Conservation (phyloP, 2,113 vertebrate species). For the Siniperca chuatsi region DNA sequence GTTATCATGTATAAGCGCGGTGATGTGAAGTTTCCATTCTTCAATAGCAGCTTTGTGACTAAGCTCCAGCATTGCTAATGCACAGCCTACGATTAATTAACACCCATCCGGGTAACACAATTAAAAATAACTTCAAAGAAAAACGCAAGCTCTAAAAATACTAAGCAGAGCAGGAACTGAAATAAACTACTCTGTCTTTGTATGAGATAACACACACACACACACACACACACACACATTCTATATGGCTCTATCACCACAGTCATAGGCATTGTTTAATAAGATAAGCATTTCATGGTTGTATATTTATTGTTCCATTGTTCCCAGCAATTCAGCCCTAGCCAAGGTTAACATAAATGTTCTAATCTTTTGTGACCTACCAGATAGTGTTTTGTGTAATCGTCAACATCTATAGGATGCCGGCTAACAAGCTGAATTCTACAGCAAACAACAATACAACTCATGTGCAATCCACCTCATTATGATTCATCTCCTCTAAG, state of each 20-base stretch:
- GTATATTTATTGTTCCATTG: conserved; percentile 21
- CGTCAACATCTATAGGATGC: conserved; percentile 23
- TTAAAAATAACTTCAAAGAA: conserved; percentile 82
- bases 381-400: conserved; percentile 9
- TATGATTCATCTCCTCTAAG: conserved; percentile 68
- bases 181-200: conserved; percentile 44
- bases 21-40: conserved; percentile 58
- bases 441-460: conserved; percentile 26
- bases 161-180: conserved; percentile 35
- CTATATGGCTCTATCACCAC: conserved; percentile 17
- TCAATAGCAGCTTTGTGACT: conserved; percentile 59
- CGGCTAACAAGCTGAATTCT: conserved; percentile 26
- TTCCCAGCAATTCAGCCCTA: neutral
- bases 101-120: conserved; percentile 67
- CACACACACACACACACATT: conserved; percentile 1
- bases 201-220: conserved; percentile 27
- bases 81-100: conserved; percentile 69
- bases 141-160: conserved; percentile 68
- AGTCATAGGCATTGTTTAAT: conserved; percentile 16
- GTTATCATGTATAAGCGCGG: too few relatives aligned
- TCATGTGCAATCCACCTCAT: conserved; percentile 54
- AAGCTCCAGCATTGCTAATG: conserved; percentile 58
- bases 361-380: conserved; percentile 20
- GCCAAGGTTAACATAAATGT: neutral
- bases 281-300: conserved; percentile 19